Percentiles rank a stretch among this genome's conserved stretches.
Evolutionary conservation across 2,797 vertebrate species (phyloP).

Genomic region (Eospalax fontanierii): DNA sequence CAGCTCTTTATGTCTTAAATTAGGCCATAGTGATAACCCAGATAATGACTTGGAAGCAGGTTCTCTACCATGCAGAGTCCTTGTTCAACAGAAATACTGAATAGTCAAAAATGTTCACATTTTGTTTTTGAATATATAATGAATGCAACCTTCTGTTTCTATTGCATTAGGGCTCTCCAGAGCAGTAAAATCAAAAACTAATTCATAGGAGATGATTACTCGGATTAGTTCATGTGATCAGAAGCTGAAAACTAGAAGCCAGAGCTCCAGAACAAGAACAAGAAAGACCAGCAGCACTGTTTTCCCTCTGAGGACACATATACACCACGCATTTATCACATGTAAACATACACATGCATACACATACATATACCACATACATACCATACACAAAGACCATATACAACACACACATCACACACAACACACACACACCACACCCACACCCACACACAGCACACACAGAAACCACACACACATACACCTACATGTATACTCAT

Average conservation of each 20-base stretch:
- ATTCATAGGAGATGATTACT: background rate
- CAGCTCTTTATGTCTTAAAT: conserved; percentile 5
- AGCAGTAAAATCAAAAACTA: background rate
- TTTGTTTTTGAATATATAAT: background rate
- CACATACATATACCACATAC: background rate
- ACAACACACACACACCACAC: background rate
- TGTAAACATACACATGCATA: background rate
- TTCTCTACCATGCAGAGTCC: background rate
- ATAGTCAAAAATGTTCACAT: background rate
- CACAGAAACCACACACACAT: background rate
- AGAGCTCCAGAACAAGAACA: background rate
- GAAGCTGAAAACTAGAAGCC: background rate
- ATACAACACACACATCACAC: background rate
- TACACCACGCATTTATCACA: no score
- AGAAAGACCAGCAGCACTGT: background rate
- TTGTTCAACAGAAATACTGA: background rate
- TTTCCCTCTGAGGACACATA: background rate
- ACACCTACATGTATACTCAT: background rate
- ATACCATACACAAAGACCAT: background rate
- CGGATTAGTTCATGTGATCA: background rate
- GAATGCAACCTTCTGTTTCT: background rate
- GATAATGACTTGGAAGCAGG: background rate
- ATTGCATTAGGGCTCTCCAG: background rate
- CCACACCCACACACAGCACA: background rate
- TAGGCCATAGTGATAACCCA: background rate